phyloP scores from a whole-genome alignment of 2,888 invertebrate genomes.

The Muschampia plurimacula region DNA sequence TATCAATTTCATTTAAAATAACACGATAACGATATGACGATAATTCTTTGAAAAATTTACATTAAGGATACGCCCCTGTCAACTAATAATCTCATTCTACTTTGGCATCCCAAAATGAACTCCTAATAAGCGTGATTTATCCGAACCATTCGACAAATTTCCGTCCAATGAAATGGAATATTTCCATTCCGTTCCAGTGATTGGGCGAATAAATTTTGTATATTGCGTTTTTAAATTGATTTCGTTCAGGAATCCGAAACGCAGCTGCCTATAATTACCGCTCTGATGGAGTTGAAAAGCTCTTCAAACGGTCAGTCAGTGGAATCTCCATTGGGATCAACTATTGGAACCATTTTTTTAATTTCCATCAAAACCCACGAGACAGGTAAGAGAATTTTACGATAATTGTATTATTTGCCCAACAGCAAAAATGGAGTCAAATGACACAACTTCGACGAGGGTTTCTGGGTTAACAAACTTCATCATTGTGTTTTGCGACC shows the following conservation, averaged over 20 bases:
- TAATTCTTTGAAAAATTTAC: not conserved
- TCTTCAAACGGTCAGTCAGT: conserved; percentile 13
- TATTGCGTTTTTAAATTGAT: conserved; percentile 36
- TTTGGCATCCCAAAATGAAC: conserved; percentile 33
- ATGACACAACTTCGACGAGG: conserved; percentile 12
- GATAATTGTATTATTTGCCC: conserved; percentile 25
- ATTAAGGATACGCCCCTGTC: conserved; percentile 15
- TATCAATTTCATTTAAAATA: too few species aligned
- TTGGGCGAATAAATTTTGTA: conserved; percentile 33
- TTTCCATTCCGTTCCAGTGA: conserved; percentile 29
- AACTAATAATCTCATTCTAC: conserved; percentile 30
- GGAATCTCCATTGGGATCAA: conserved; percentile 2
- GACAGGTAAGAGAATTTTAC: not conserved
- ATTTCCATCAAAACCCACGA: conserved; percentile 21
- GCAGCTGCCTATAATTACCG: conserved; percentile 35
- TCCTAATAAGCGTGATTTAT: conserved; percentile 37
- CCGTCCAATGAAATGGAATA: conserved; percentile 32
- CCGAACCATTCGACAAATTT: conserved; percentile 33
- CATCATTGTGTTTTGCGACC: conserved; percentile 7
- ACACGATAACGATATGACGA: not conserved
- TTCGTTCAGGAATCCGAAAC: conserved; percentile 33
- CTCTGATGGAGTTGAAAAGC: conserved; percentile 15
- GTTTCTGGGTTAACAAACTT: conserved; percentile 30
- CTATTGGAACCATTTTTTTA: conserved; percentile 24
- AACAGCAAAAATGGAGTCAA: not conserved